Percentiles rank a stretch among this genome's conserved stretches.
Conservation (phyloP, 2,888 invertebrate genomes). For the Erebia ligea region DNA sequence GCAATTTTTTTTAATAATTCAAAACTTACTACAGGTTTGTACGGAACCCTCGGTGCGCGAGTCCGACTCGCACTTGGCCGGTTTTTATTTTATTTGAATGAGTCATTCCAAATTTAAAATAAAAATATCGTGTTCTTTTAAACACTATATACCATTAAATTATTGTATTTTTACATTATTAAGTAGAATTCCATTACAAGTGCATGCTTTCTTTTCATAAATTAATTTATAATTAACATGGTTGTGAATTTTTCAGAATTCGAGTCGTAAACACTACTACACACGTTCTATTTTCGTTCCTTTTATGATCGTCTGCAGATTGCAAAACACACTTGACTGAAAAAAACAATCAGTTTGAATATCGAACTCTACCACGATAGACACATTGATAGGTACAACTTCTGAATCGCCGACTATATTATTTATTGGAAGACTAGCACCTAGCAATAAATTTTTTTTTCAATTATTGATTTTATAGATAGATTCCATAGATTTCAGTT, state of each 20-base stretch:
- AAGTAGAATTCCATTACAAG: background rate
- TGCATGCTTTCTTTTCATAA: background rate
- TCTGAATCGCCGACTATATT: background rate
- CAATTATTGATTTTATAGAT: background rate
- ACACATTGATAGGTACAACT: background rate
- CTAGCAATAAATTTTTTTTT: background rate
- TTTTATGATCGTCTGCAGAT: background rate
- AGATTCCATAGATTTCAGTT: background rate
- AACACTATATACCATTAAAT: too few relatives aligned
- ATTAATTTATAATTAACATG: background rate
- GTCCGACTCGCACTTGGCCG: too few relatives aligned
- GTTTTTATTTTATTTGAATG: too few relatives aligned
- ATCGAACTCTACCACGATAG: constrained; percentile 1
- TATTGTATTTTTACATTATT: background rate
- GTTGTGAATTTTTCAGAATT: background rate
- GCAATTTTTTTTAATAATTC: too few relatives aligned
- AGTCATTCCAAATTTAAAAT: constrained; percentile 16
- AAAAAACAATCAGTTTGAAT: background rate
- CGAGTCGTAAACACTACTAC: too few relatives aligned
- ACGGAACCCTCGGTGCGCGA: too few relatives aligned
- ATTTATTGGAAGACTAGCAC: background rate
- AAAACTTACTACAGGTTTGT: too few relatives aligned
- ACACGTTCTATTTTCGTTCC: constrained; percentile 1
- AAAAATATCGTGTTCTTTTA: too few relatives aligned
- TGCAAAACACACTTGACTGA: background rate